Evolutionary conservation across 2,888 invertebrate genomes (phyloP), one percentile per base, ranked within the genome.

Genomic region (Nephrotoma appendiculata): DNA sequence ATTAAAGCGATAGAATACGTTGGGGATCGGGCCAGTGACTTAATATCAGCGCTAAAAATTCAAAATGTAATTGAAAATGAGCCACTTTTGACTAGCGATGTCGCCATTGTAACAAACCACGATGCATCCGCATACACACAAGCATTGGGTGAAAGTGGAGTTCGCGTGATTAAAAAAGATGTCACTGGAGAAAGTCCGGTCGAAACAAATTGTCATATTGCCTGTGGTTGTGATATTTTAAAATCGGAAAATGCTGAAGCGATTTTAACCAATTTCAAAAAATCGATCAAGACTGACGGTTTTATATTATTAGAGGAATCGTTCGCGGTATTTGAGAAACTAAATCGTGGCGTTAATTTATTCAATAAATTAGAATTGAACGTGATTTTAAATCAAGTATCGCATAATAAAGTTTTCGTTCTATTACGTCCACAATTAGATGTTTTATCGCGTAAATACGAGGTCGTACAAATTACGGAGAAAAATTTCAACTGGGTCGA

Each of bases 401-500:
- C 95, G 87, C 93, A 94, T 52, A 93, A 93, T 87, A 94, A 94
- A 89, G 92, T 93, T 86, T 94, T 95, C 89, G 91, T 96, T 86
- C 92, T 98, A 88, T 92, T 96, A 87, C 94, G 96, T 83, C 89
- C 89, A 19, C 48, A 88, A 0, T 71, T 89, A 2, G 89, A 91
- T 45, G 7, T 91, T 2, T 88, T 88, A 19, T 86, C 88, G 1
- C 89, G 91, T 12, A 89, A 89, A 12, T 94, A 94, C 89, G 89
- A 89, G 0, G 92, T 96, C 0, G 91, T 97, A 2, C 93, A 94
- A 88, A 92, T 96, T 41, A 94, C 94, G 0, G 96, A 96, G 89
- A 94, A 93, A 87, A 93, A 93, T 89, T 97, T 95, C 91, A 91
- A 91, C 1, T 98, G 98, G 98, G 94, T 98, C 86, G 96, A 96